Base-by-base conservation (phyloP, 2,888 invertebrate genomes). In the Apodemia zela region DNA sequence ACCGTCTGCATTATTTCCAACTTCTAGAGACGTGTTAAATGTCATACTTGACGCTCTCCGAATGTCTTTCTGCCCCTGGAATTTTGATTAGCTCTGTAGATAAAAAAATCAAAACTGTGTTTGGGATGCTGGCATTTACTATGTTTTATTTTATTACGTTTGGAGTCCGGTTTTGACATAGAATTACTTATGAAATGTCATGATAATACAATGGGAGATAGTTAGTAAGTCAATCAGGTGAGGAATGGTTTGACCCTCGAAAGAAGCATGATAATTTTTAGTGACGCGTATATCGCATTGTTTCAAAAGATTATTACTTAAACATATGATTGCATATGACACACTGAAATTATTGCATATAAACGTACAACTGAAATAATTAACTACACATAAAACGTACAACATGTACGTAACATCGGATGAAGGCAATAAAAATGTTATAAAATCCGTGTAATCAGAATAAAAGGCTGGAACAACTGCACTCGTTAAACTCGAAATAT, bases 1-100 rank as follows among this genome's bases (percentile, higher is more conserved):
- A 59, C 67, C 45, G 59, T 64, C 60, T 61, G 69, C 69, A 71
- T 74, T 72, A 73, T 73, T 72, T 66, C 67, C 69, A 62, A 66
- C 65, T 72, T 25, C 54, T 63, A 69, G 47, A 59, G 59, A 63
- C 47, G 59, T 59, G 58, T 63, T 63, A 59, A 59, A 63, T 63
- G 47, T 59, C 59, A 59, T 59, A 25, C 33, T 38, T 59, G 33
- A 38, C 59, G 29, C 29, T 5, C 11, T 35, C 33, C 8, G 29
- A 59, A 59, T 59, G 17, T 59, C 17, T 59, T 59, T 17, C 59
- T 18, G 62, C 13, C 18, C 10, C 25, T 62, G 45, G 49, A 49
- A 60, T 65, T 60, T 66, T 57, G 38, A 61, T 49, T 38, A 61
- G 51, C 61, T 29, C 47, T 38, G 33, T 7, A 51, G 65, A 61